Conservation (phyloP, 2,888 invertebrate species). For the Nephrotoma guestfalica region DNA sequence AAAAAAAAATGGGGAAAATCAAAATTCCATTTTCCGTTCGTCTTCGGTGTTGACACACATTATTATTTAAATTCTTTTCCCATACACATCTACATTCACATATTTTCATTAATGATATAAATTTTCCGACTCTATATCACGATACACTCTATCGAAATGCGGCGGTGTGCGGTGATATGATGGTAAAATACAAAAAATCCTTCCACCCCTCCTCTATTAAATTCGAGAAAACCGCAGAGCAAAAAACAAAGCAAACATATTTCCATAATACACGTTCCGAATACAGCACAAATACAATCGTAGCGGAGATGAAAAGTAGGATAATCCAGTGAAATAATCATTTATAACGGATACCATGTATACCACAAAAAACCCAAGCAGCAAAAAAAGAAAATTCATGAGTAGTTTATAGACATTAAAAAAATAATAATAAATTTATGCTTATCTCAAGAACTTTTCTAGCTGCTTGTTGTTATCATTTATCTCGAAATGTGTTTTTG, state of each 20-base stretch:
- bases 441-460: not conserved
- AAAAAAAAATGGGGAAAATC: not conserved
- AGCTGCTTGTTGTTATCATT: not conserved
- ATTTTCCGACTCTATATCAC: too few species aligned
- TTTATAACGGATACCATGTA: not conserved
- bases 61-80: not conserved
- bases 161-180: not conserved
- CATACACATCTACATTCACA: not conserved
- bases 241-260: not conserved
- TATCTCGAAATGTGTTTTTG: too few species aligned
- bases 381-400: not conserved
- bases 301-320: not conserved
- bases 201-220: not conserved
- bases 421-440: not conserved
- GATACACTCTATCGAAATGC: not conserved
- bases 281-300: not conserved
- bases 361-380: not conserved
- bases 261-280: not conserved
- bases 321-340: not conserved
- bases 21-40: not conserved
- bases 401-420: not conserved
- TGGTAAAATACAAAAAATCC: not conserved
- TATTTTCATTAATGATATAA: not conserved
- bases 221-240: not conserved
- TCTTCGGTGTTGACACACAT: not conserved